A percentile compares a stretch with the other conserved stretches of the same genome.
Conservation (phyloP, 2,888 invertebrate species). For the Stegana nigrithorax region DNA sequence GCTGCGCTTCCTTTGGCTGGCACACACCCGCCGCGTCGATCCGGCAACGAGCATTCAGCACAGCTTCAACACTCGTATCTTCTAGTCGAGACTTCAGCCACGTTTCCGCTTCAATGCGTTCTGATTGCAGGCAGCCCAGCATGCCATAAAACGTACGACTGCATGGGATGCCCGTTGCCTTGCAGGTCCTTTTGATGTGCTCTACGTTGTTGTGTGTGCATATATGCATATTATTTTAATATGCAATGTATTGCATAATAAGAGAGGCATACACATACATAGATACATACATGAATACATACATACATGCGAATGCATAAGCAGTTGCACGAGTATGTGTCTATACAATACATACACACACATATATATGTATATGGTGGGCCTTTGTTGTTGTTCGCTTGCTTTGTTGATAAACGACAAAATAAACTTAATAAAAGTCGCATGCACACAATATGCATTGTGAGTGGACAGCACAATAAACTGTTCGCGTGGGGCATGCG, state of each 20-base stretch:
- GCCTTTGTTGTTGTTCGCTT: not conserved
- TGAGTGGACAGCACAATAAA: too few species aligned
- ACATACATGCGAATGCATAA: not conserved
- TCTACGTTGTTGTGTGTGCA: not conserved
- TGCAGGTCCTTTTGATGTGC: not conserved
- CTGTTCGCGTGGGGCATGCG: too few species aligned
- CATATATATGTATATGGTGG: not conserved
- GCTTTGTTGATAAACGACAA: conserved; percentile 7
- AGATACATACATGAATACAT: too few species aligned
- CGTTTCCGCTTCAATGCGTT: conserved; percentile 51
- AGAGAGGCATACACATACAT: not conserved
- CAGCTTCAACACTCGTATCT: too few species aligned
- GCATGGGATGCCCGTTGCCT: not conserved
- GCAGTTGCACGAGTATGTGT: not conserved
- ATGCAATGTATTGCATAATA: not conserved
- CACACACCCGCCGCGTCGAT: too few species aligned
- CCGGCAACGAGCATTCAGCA: too few species aligned
- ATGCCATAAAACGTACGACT: not conserved
- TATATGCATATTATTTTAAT: conserved; percentile 18
- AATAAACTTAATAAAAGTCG: conserved; percentile 13
- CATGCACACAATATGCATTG: conserved; percentile 12
- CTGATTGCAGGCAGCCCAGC: conserved; percentile 53
- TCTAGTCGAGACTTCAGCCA: too few species aligned
- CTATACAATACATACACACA: not conserved
- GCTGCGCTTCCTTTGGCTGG: too few species aligned